Base-by-base conservation (phyloP, 2,113 vertebrate genomes). In the Promerops cafer region DNA sequence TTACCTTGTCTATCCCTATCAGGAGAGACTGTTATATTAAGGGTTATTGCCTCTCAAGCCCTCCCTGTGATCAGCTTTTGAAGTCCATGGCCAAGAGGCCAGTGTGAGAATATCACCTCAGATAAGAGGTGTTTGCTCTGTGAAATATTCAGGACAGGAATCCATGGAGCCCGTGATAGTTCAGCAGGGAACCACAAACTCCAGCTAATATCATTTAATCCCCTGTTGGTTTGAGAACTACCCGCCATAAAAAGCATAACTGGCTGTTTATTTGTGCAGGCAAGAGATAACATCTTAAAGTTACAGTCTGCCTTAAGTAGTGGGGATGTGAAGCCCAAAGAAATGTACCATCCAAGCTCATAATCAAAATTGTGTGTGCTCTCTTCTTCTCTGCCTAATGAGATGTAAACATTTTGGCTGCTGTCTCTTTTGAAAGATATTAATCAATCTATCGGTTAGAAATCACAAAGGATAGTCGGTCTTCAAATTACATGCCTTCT, bases 61-160 rank as follows among this genome's bases (percentile, higher is more conserved):
- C 92, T 98, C 88, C 93, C 94, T 96, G 89, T 92, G 96, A 96
- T 97, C 83, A 78, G 96, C 96, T 97, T 98, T 98, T 98, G 97
- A 98, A 98, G 98, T 98, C 97, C 98, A 98, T 89, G 97, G 97
- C 97, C 98, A 97, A 97, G 97, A 97, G 92, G 95, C 87, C 95
- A 91, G 91, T 81, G 96, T 97, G 96, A 97, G 97, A 98, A 97
- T 94, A 96, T 96, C 94, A 96, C 96, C 93, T 87, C 77, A 96
- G 97, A 98, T 97, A 97, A 97, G 97, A 97, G 93, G 93, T 97
- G 97, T 98, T 98, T 98, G 96, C 94, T 95, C 97, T 97, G 97
- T 95, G 94, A 97, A 91, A 93, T 57, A 95, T 92, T 97, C 92
- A 59, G 83, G 92, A 94, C 77, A 95, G 94, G 80, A 97, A 97